Percentiles rank a stretch among this genome's conserved stretches.
phyloP scores from a whole-genome alignment of 2,888 invertebrate species.

The Eupeodes luniger region DNA sequence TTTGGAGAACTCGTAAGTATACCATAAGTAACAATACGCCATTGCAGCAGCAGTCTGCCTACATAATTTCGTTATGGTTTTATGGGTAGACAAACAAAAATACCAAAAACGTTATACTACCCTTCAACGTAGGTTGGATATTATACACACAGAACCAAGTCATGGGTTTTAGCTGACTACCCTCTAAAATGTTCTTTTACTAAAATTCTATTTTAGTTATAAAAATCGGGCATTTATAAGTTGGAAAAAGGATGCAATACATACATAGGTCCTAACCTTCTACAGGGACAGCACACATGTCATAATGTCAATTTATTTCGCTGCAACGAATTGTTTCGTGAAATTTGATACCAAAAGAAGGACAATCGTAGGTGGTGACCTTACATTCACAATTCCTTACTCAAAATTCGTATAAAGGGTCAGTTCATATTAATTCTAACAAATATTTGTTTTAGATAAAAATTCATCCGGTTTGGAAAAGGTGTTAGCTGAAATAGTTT shows the following conservation, averaged over 20 bases:
- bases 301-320: conserved; percentile 24
- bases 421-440: conserved; percentile 17
- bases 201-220: conserved; percentile 62
- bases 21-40: conserved; percentile 17
- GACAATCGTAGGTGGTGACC: conserved; percentile 20
- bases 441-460: conserved; percentile 17
- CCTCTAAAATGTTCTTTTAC: not conserved
- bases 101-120: conserved; percentile 15
- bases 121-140: conserved; percentile 18
- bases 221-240: conserved; percentile 60
- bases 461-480: not conserved
- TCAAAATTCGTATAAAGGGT: conserved; percentile 26
- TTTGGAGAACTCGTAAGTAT: no score
- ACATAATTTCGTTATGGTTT: conserved; percentile 16
- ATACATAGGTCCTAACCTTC: not conserved
- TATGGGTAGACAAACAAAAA: conserved; percentile 49
- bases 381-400: not conserved
- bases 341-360: conserved; percentile 51
- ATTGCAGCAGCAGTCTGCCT: conserved; percentile 46
- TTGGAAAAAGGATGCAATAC: conserved; percentile 39
- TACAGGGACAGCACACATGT: conserved; percentile 16
- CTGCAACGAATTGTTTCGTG: conserved; percentile 16
- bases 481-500: not conserved
- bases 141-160: not conserved
- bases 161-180: not conserved